phyloP scores from a whole-genome alignment of 2,113 vertebrate genomes.

The Callipepla californica region DNA sequence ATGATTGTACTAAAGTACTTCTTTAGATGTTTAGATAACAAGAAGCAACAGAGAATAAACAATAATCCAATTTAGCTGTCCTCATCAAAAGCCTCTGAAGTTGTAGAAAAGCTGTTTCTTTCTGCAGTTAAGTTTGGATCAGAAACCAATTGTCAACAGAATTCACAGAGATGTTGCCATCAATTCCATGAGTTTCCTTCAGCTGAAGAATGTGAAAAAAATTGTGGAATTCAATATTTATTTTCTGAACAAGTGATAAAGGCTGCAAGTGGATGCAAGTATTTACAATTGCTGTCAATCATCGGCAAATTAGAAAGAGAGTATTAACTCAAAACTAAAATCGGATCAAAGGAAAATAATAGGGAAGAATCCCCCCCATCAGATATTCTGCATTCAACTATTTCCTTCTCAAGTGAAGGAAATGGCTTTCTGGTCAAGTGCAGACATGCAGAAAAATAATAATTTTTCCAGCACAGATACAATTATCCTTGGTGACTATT shows the following conservation, averaged over 20 bases:
- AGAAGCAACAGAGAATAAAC: not conserved
- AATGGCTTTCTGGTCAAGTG: not conserved
- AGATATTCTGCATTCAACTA: not conserved
- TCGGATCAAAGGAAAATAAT: not conserved
- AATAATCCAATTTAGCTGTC: not conserved
- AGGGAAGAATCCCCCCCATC: not conserved
- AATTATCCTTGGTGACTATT: not conserved
- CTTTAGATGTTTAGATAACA: not conserved
- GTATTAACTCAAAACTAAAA: not conserved
- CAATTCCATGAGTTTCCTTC: not conserved
- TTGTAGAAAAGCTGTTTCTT: not conserved
- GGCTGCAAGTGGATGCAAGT: not conserved
- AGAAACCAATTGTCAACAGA: not conserved
- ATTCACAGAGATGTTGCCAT: not conserved
- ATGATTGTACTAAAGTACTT: not conserved
- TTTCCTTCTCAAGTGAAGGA: not conserved
- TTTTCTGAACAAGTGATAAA: not conserved
- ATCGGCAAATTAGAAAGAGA: not conserved
- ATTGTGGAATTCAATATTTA: not conserved
- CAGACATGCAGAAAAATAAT: not conserved
- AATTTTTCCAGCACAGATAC: not conserved
- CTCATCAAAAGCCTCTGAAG: not conserved
- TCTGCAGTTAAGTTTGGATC: not conserved
- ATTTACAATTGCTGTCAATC: not conserved
- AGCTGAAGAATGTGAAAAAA: not conserved